Conservation (phyloP, 2,113 vertebrate genomes). For the Notothenia rossii region DNA sequence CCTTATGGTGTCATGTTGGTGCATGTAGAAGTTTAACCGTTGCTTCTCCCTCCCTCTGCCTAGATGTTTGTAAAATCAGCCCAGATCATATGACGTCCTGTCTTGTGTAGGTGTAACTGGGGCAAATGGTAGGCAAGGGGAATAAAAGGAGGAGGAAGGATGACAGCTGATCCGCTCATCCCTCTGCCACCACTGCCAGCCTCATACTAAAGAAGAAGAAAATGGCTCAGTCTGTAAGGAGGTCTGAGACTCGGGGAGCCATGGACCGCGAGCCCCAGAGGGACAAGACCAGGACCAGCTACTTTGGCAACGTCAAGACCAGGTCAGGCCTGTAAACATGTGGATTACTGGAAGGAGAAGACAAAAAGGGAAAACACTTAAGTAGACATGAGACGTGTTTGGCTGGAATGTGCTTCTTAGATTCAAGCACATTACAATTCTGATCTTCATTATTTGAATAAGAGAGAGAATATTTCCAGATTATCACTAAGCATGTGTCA, state of each 20-base stretch:
- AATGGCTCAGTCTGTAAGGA: slow-evolving; percentile 76
- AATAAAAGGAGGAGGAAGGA: slow-evolving; percentile 71
- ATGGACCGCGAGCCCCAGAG: slow-evolving; percentile 74
- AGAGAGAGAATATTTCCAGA: not conserved
- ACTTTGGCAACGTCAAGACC: slow-evolving; percentile 84
- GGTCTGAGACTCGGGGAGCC: slow-evolving; percentile 46
- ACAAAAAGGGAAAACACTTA: slow-evolving; percentile 23
- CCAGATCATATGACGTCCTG: slow-evolving; percentile 29
- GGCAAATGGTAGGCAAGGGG: slow-evolving; percentile 62
- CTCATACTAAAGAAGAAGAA: slow-evolving; percentile 36
- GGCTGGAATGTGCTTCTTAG: slow-evolving; percentile 17
- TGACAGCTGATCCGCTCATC: slow-evolving; percentile 62
- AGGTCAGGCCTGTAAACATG: slow-evolving; percentile 72
- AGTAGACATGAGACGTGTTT: slow-evolving; percentile 37
- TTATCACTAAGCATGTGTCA: slow-evolving; percentile 1
- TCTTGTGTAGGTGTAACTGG: slow-evolving; percentile 62
- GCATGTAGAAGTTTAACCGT: slow-evolving; percentile 1
- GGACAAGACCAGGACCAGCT: slow-evolving; percentile 78
- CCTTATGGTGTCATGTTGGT: slow-evolving; percentile 42
- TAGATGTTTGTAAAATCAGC: slow-evolving; percentile 26
- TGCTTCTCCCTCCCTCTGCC: not conserved
- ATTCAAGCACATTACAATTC: slow-evolving; percentile 29
- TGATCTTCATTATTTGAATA: slow-evolving; percentile 25
- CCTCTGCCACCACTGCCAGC: slow-evolving; percentile 24
- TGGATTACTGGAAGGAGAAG: slow-evolving; percentile 37